Conservation (phyloP, 2,888 invertebrate genomes). For the Smittia sp. region DNA sequence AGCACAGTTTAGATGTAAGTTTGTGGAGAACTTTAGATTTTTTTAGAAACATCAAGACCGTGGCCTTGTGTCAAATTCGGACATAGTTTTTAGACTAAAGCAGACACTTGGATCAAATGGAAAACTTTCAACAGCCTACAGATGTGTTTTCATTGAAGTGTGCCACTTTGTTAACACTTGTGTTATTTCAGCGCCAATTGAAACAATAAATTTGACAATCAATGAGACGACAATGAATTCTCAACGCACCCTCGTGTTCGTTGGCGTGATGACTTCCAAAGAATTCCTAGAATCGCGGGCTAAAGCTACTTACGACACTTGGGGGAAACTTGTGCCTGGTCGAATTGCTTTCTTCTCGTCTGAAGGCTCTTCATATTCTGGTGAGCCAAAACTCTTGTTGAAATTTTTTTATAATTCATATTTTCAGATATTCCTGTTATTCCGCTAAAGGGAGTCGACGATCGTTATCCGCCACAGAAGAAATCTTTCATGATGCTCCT, state of each 20-base stretch:
- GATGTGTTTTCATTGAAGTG: too few species aligned
- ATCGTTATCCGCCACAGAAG: constrained; percentile 97
- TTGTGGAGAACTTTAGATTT: too few species aligned
- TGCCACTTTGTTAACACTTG: too few species aligned
- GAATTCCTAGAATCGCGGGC: constrained; percentile 87
- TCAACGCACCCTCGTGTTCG: constrained; percentile 66
- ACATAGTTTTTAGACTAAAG: too few species aligned
- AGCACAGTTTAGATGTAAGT: too few species aligned
- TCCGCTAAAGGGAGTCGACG: constrained; percentile 83
- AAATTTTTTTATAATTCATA: too few species aligned
- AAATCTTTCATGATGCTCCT: constrained; percentile 94
- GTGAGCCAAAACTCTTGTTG: constrained; percentile 42
- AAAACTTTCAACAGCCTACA: too few species aligned
- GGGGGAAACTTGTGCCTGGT: constrained; percentile 89
- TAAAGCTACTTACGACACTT: constrained; percentile 87
- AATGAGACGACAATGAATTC: constrained; percentile 52
- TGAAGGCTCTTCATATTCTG: constrained; percentile 62
- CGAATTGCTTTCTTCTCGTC: constrained; percentile 88
- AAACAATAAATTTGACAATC: constrained; percentile 49
- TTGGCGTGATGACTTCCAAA: constrained; percentile 97
- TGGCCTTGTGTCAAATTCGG: too few species aligned
- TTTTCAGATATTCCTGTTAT: constrained; percentile 71
- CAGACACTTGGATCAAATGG: too few species aligned
- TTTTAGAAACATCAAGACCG: too few species aligned
- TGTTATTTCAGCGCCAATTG: constrained; percentile 48